These are phyloP conservation scores for Aleiodes leptofemur DNA, from an alignment of 2,888 invertebrate genomes.

Conservation along the genomic window DNA sequence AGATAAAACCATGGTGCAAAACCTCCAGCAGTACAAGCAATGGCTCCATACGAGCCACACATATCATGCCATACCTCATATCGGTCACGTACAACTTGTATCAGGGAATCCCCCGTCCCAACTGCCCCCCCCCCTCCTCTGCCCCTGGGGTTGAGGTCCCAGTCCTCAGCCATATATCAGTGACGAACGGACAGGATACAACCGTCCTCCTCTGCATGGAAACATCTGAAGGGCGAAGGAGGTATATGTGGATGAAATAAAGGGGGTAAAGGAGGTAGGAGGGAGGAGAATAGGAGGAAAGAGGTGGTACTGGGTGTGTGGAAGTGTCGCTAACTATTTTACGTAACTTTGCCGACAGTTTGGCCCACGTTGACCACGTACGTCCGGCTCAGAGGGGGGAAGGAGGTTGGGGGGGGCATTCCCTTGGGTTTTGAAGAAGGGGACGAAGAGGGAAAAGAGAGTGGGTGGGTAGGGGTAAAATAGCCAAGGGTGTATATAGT, in stretches of 20 bases:
- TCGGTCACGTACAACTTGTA: slow-evolving; percentile 73
- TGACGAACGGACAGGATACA: slow-evolving; percentile 67
- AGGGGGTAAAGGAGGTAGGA: slow-evolving; percentile 26
- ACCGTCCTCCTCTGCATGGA: slow-evolving; percentile 47
- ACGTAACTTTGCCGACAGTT: slow-evolving; percentile 75
- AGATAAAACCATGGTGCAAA: slow-evolving; percentile 2
- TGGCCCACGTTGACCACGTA: slow-evolving; percentile 75
- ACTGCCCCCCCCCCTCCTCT: background rate
- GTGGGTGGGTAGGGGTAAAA: slow-evolving; percentile 45
- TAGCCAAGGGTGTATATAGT: slow-evolving; percentile 33
- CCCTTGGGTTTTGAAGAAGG: slow-evolving; percentile 63
- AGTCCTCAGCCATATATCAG: slow-evolving; percentile 68
- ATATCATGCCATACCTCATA: slow-evolving; percentile 56
- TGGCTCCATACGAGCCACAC: slow-evolving; percentile 21
- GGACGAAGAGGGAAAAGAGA: slow-evolving; percentile 35
- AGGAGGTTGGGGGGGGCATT: slow-evolving; percentile 56
- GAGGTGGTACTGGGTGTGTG: slow-evolving; percentile 55
- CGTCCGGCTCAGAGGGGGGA: slow-evolving; percentile 67
- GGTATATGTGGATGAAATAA: slow-evolving; percentile 39
- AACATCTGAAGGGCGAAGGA: slow-evolving; percentile 38
- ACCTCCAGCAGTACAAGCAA: slow-evolving; percentile 23
- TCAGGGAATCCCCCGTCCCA: slow-evolving; percentile 53
- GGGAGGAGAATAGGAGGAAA: slow-evolving; percentile 48
- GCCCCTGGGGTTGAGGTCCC: slow-evolving; percentile 61
- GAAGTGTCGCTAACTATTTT: slow-evolving; percentile 76